Conservation (phyloP, 2,113 vertebrate genomes). For the Tor tambroides region DNA sequence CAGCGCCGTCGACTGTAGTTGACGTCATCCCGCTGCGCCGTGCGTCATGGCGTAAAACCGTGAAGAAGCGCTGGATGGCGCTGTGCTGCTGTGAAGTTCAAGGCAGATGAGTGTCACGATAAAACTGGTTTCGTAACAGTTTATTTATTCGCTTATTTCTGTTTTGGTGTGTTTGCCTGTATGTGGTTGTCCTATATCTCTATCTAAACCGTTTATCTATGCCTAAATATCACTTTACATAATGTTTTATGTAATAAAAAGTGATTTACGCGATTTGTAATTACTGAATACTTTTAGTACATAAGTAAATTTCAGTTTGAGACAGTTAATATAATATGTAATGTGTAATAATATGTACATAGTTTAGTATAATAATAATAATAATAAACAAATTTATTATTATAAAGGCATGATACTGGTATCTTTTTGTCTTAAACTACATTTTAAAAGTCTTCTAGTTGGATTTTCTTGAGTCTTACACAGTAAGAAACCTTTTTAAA, state of each 20-base stretch:
- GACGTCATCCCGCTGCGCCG: constrained; percentile 41
- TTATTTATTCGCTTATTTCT: background rate
- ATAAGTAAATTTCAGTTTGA: background rate
- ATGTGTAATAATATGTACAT: background rate
- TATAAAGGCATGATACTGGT: background rate
- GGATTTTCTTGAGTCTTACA: background rate
- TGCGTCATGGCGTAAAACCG: background rate
- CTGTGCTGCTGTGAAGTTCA: background rate
- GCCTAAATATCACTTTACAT: background rate
- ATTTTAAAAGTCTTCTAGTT: too few relatives aligned
- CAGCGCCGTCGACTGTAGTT: constrained; percentile 21
- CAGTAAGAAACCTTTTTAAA: background rate
- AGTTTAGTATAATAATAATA: background rate
- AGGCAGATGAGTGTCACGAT: background rate
- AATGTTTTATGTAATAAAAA: too few relatives aligned
- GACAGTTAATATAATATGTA: background rate
- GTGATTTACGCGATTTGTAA: too few relatives aligned
- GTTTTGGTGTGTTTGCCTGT: background rate
- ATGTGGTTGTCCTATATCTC: background rate
- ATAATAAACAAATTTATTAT: background rate
- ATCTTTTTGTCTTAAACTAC: too few relatives aligned
- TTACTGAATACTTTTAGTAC: background rate
- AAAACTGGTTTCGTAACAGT: background rate
- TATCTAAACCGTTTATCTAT: background rate
- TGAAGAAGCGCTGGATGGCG: too few relatives aligned